Evolutionary conservation across 1,140 invertebrate genomes (phyloP), one percentile per base, ranked within the genome.

Genomic region (Chrysomallon squamiferum): DNA sequence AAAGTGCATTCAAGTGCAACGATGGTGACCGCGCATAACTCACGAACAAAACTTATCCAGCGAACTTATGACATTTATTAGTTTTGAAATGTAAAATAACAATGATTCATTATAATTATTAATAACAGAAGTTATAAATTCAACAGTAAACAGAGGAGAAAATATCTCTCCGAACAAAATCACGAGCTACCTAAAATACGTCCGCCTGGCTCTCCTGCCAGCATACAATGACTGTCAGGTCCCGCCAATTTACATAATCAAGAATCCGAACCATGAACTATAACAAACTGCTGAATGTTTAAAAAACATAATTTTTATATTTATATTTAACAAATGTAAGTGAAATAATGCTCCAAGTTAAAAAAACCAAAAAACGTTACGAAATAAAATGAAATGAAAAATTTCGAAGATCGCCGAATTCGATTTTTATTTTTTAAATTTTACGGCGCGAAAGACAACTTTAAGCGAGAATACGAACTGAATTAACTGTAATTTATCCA

Each of bases 381-480:
- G 6, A 38, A 22, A 35, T 22, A 35, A 32, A 5, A 38, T 15
- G 6, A 0, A 15, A 11, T 35, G 33, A 38, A n/a, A 13, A 35
- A 32, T 30, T 22, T 38, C 32, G 33, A 13, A 35, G 27, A 20
- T 35, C 9, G 30, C 22, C 32, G 30, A 33, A 20, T 41, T 25
- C 18, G 32, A 41, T 29, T 38, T 38, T 15, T 20, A 58, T 32
- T 58, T 58, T 32, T 32, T 11, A 58, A 15, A 59, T 20, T n/a
- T 45, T 43, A 32, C 62, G 62, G 62, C 62, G 62, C 62, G 62
- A 65, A 65, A 65, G n/a, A 65, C 35, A 43, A 65, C 20, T 57
- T 57, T 35, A 7, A 38, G 15, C 35, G 35, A 15, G 35, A 38
- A 38, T 7, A 38, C 15, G 5, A 38, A 38, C 5, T 38, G 5